These are phyloP conservation scores for Syrphus vitripennis DNA, from an alignment of 2,888 invertebrate species.

Conservation along the genomic window DNA sequence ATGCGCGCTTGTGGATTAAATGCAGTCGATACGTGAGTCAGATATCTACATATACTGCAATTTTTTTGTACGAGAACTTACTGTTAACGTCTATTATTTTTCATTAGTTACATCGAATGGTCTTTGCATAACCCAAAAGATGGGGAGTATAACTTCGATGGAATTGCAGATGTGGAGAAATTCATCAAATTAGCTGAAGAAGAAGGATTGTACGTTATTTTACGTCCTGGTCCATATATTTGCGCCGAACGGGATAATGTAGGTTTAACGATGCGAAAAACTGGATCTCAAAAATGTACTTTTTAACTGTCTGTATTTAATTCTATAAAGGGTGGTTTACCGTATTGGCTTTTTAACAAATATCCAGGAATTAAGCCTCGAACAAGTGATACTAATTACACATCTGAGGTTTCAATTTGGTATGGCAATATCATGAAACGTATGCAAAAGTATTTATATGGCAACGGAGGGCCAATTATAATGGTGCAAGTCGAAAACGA, in stretches of 20 bases:
- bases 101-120: slow-evolving; percentile 90
- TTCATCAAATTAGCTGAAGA: slow-evolving; percentile 89
- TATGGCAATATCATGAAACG: slow-evolving; percentile 82
- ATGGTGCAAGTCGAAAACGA: slow-evolving; percentile 95
- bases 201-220: slow-evolving; percentile 89
- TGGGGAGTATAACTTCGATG: slow-evolving; percentile 85
- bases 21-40: slow-evolving; percentile 89
- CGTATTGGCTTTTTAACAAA: slow-evolving; percentile 86
- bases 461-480: slow-evolving; percentile 92
- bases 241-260: slow-evolving; percentile 93
- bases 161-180: slow-evolving; percentile 86
- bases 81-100: slow-evolving; percentile 74
- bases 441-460: slow-evolving; percentile 81
- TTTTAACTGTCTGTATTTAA: not conserved
- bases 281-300: not conserved
- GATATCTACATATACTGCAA: too few species aligned
- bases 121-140: slow-evolving; percentile 91
- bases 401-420: slow-evolving; percentile 82
- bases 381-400: slow-evolving; percentile 84
- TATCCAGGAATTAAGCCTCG: slow-evolving; percentile 85
- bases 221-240: slow-evolving; percentile 95
- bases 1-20: slow-evolving; percentile 92
- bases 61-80: not conserved
- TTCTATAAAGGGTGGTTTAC: slow-evolving; percentile 87
- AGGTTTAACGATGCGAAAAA: slow-evolving; percentile 32